Percentiles rank a stretch among this genome's conserved stretches.
Conservation (phyloP, 2,888 invertebrate genomes). For the Linhomoeus sp. region DNA sequence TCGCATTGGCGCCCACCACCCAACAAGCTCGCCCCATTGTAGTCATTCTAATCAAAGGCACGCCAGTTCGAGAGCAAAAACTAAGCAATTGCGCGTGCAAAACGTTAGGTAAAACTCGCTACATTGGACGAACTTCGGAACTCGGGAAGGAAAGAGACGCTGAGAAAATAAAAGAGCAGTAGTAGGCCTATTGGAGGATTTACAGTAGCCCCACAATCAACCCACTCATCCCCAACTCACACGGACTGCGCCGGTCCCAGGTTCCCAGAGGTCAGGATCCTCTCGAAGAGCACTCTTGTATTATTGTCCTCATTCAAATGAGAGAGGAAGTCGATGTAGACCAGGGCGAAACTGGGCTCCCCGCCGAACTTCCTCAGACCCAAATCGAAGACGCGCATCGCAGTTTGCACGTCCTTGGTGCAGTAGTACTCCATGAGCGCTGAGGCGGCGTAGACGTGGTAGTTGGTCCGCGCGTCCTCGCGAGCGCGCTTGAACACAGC, state of each 20-base stretch:
- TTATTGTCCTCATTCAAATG: conserved; percentile 99
- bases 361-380: conserved; percentile 89
- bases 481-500: conserved; percentile 83
- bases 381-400: conserved; percentile 85
- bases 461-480: conserved; percentile 59
- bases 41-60: too few species aligned
- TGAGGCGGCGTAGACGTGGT: conserved; percentile 87
- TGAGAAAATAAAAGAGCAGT: too few species aligned
- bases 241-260: conserved; percentile 74
- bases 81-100: too few species aligned
- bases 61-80: too few species aligned
- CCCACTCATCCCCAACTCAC: conserved; percentile 40
- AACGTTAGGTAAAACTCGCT: too few species aligned
- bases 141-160: too few species aligned
- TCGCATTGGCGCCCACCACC: too few species aligned
- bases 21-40: too few species aligned
- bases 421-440: conserved; percentile 98
- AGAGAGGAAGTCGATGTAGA: conserved; percentile 87
- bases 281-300: conserved; percentile 90
- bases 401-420: conserved; percentile 47
- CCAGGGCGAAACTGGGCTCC: conserved; percentile 77
- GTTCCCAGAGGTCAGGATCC: conserved; percentile 77
- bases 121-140: too few species aligned
- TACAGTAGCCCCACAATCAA: too few species aligned
- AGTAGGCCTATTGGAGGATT: too few species aligned